phyloP scores from a whole-genome alignment of 2,888 invertebrate genomes.

The Monopis laevigella region DNA sequence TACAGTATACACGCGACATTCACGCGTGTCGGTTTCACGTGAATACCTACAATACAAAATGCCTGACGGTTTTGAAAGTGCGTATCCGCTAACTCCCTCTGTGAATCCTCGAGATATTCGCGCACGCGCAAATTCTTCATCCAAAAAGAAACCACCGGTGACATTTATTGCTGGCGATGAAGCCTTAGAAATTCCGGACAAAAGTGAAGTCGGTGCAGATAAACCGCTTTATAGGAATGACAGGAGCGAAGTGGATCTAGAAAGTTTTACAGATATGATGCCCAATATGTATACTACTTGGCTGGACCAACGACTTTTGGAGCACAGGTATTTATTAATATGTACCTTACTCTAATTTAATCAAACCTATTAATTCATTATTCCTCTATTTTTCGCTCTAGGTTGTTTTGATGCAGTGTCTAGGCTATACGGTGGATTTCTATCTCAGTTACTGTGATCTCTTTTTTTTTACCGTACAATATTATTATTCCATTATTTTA shows the following conservation, averaged over 20 bases:
- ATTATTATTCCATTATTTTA: too few relatives aligned
- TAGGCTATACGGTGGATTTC: too few relatives aligned
- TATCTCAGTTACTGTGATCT: too few relatives aligned
- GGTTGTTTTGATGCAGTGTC: too few relatives aligned
- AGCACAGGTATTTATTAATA: constrained; percentile 67
- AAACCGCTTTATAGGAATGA: constrained; percentile 46
- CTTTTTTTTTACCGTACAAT: too few relatives aligned
- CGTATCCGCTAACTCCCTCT: constrained; percentile 60
- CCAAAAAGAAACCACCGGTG: constrained; percentile 44
- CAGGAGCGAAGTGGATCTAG: constrained; percentile 59
- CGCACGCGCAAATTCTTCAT: constrained; percentile 66
- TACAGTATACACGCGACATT: constrained; percentile 4
- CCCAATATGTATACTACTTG: constrained; percentile 52
- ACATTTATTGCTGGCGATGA: constrained; percentile 49
- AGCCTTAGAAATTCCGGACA: constrained; percentile 54
- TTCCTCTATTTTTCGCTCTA: too few relatives aligned
- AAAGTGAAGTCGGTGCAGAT: constrained; percentile 44
- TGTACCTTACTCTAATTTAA: too few relatives aligned
- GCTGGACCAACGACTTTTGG: constrained; percentile 65
- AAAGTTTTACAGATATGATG: constrained; percentile 64
- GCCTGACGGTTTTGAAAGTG: constrained; percentile 68
- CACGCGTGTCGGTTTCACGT: constrained; percentile 9
- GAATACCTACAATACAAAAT: constrained; percentile 35
- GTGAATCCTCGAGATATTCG: constrained; percentile 62
- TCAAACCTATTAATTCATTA: too few relatives aligned